Percentiles rank a stretch among this genome's conserved stretches.
phyloP scores from a whole-genome alignment of 2,888 invertebrate species.

The Amblyjoppa proteus region DNA sequence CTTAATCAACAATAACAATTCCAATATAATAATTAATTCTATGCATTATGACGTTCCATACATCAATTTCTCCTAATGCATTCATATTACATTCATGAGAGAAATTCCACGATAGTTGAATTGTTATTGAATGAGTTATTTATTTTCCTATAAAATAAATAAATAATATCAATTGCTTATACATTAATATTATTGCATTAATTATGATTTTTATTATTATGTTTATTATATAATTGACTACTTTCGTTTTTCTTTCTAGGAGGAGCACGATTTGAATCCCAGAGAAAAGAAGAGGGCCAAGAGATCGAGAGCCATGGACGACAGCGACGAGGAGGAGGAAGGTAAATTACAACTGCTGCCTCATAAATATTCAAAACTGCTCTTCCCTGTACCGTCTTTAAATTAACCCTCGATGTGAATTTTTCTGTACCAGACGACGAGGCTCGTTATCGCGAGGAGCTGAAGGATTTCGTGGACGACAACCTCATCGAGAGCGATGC shows the following conservation, averaged over 20 bases:
- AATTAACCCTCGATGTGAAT: neutral
- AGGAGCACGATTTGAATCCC: conserved; percentile 72
- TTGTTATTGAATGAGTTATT: too few relatives aligned
- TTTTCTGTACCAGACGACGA: conserved; percentile 90
- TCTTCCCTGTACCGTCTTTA: neutral
- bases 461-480: conserved; percentile 98
- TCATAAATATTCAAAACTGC: neutral
- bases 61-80: too few relatives aligned
- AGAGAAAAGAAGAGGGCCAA: conserved; percentile 91
- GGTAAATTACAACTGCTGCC: conserved; percentile 79
- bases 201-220: too few relatives aligned
- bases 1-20: too few relatives aligned
- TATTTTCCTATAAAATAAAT: neutral
- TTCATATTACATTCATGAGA: too few relatives aligned
- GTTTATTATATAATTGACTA: too few relatives aligned
- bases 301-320: conserved; percentile 91
- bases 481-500: conserved; percentile 94
- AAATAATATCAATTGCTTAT: neutral
- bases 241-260: neutral
- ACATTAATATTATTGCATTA: too few relatives aligned
- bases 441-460: conserved; percentile 93
- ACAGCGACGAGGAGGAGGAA: conserved; percentile 95
- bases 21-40: too few relatives aligned
- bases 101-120: too few relatives aligned
- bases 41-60: too few relatives aligned